A percentile compares a stretch with the other conserved stretches of the same genome.
Conservation (phyloP, 1,140 invertebrate genomes). For the Ooceraea biroi region DNA sequence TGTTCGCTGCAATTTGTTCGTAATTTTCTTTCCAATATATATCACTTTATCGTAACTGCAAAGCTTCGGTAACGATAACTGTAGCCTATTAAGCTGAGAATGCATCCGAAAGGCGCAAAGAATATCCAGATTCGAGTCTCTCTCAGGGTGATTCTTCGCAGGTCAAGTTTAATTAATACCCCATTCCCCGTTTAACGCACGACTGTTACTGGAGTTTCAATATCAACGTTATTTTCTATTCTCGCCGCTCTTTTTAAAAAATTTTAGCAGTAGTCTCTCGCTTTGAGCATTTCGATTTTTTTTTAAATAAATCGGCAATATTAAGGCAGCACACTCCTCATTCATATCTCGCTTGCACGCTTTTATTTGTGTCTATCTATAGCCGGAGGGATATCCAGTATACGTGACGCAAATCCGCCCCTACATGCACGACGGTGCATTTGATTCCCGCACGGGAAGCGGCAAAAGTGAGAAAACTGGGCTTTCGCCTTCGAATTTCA, state of each 20-base stretch:
- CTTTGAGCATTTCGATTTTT: background rate
- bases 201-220: background rate
- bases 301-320: background rate
- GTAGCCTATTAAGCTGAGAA: background rate
- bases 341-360: background rate
- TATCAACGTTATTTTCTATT: constrained; percentile 1
- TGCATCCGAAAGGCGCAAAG: background rate
- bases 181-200: background rate
- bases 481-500: background rate
- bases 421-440: background rate
- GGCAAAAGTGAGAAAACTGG: background rate
- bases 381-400: background rate
- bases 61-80: constrained; percentile 9
- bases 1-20: background rate
- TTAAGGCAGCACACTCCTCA: background rate
- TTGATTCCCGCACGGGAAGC: background rate
- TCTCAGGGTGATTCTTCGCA: background rate
- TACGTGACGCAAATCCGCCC: background rate
- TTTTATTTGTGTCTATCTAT: background rate
- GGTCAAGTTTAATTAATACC: background rate
- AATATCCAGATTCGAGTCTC: background rate
- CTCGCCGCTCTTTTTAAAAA: background rate
- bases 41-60: background rate
- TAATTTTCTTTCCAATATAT: constrained; percentile 36
- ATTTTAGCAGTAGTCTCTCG: background rate